phyloP scores from a whole-genome alignment of 1,140 invertebrate genomes.

The Plutomurus gul region DNA sequence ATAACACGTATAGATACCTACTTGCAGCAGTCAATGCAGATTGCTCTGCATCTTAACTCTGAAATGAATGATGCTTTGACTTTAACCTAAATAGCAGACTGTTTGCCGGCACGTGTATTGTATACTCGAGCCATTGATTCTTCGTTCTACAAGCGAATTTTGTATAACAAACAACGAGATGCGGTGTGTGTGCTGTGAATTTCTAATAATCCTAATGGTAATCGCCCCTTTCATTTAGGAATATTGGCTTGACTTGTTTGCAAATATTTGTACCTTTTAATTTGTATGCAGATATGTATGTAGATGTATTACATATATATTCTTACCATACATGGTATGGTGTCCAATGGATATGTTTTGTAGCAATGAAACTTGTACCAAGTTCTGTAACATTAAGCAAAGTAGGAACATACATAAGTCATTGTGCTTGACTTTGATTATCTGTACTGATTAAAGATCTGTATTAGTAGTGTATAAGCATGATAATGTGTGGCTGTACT shows the following conservation, averaged over 20 bases:
- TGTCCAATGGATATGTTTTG: not conserved
- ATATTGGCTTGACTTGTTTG: not conserved
- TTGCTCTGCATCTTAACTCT: not conserved
- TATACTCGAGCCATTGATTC: not conserved
- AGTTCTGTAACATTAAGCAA: no score
- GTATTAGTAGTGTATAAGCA: no score
- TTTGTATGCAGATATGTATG: not conserved
- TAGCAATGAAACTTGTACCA: not conserved
- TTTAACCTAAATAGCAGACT: conserved; percentile 21
- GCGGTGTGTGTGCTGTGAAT: not conserved
- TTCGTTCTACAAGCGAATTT: not conserved
- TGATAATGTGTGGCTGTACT: not conserved
- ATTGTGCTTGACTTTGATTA: no score
- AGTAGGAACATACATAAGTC: not conserved
- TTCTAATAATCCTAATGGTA: not conserved
- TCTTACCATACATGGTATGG: no score
- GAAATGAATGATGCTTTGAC: not conserved
- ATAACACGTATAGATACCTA: not conserved
- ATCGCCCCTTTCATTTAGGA: not conserved
- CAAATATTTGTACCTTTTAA: not conserved
- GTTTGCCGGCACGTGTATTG: not conserved
- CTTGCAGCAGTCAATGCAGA: not conserved
- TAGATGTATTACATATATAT: not conserved
- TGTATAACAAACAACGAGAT: not conserved
- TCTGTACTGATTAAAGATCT: no score